A percentile compares a stretch with the other conserved stretches of the same genome.
These are phyloP conservation scores for Orcinus orca DNA, from an alignment of 2,113 vertebrate genomes.

Conservation along the genomic window DNA sequence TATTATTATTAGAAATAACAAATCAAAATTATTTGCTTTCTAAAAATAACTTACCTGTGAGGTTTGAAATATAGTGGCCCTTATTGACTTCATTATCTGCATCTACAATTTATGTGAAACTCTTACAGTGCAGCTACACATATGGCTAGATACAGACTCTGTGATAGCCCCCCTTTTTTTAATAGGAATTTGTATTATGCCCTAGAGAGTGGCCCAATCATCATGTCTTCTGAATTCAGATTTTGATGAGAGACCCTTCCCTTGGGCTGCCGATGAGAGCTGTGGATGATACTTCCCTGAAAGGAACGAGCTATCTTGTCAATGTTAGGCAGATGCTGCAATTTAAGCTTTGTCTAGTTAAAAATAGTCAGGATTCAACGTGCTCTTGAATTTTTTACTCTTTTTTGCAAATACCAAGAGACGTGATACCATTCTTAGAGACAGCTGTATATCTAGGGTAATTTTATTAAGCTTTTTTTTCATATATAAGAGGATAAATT, in stretches of 20 bases:
- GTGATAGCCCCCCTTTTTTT: neutral
- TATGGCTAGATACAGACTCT: neutral
- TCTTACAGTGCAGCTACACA: neutral
- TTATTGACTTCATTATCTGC: neutral
- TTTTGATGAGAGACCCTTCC: constrained; percentile 71
- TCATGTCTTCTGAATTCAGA: constrained; percentile 48
- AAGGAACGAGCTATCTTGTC: constrained; percentile 31
- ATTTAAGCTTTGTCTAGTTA: constrained; percentile 41
- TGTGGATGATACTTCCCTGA: constrained; percentile 59
- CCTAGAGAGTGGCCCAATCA: neutral
- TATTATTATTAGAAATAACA: constrained; percentile 11
- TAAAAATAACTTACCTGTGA: constrained; percentile 23
- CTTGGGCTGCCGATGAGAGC: constrained; percentile 56
- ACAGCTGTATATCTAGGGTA: neutral
- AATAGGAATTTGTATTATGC: constrained; percentile 33
- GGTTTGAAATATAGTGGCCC: neutral
- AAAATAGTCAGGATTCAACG: constrained; percentile 46
- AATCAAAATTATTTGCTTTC: constrained; percentile 20
- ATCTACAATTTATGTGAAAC: neutral
- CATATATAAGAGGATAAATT: neutral
- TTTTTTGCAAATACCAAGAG: constrained; percentile 43
- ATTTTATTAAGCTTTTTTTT: neutral
- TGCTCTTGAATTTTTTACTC: constrained; percentile 1
- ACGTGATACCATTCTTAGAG: constrained; percentile 56
- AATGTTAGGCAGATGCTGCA: neutral